Conservation (phyloP, 1,140 invertebrate genomes). For the Drosophila arawakana region DNA sequence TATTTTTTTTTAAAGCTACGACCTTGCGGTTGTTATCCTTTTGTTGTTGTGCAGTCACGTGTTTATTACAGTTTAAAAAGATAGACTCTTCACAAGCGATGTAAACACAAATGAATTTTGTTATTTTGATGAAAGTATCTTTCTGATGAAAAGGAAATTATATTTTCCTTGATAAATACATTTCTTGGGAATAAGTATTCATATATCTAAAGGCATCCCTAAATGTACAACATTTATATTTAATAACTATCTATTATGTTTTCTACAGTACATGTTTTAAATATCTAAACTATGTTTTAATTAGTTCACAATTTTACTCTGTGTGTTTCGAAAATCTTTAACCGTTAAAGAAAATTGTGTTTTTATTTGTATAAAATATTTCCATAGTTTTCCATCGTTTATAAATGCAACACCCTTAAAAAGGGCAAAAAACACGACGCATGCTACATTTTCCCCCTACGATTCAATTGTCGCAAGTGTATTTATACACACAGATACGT, state of each 20-base stretch:
- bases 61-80: not conserved
- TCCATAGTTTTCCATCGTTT: not conserved
- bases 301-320: not conserved
- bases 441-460: conserved; percentile 20
- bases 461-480: conserved; percentile 23
- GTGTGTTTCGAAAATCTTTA: not conserved
- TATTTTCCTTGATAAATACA: too few relatives aligned
- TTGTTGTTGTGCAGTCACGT: conserved; percentile 2
- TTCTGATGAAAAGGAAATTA: too few relatives aligned
- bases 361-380: not conserved
- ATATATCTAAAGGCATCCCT: too few relatives aligned
- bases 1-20: conserved; percentile 59
- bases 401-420: conserved; percentile 50
- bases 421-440: not conserved
- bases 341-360: not conserved
- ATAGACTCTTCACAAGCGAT: not conserved
- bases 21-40: conserved; percentile 55
- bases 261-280: too few relatives aligned
- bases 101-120: not conserved
- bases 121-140: too few relatives aligned
- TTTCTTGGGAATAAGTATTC: too few relatives aligned
- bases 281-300: not conserved
- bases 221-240: too few relatives aligned
- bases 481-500: conserved; percentile 22
- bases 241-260: too few relatives aligned